These are phyloP conservation scores for Oikopleura dioica DNA, from an alignment of 23 tunicate species.

Conservation along the genomic window DNA sequence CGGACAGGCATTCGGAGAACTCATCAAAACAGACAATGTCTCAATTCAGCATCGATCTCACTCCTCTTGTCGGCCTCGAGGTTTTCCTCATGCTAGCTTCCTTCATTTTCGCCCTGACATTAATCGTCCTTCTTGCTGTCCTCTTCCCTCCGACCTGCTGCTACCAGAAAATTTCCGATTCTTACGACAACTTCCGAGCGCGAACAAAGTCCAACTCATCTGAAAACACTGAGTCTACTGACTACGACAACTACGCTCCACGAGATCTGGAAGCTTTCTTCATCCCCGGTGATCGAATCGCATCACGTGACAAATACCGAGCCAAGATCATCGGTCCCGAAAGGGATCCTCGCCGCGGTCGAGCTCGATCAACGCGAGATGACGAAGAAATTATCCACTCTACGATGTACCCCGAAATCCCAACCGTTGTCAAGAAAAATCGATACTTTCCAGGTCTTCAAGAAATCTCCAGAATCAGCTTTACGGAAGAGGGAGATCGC, in stretches of 20 bases:
- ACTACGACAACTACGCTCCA: background rate
- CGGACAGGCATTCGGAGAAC: too few species aligned
- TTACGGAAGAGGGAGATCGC: too few species aligned
- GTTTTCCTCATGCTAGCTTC: background rate
- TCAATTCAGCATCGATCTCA: too few species aligned
- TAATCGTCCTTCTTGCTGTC: background rate
- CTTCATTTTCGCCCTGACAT: background rate
- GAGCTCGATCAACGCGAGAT: too few species aligned
- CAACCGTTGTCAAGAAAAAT: background rate
- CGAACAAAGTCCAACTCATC: background rate
- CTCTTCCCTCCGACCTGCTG: background rate
- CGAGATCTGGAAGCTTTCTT: background rate
- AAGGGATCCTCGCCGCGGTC: background rate
- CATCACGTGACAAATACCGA: background rate
- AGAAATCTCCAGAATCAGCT: background rate
- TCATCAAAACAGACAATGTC: too few species aligned
- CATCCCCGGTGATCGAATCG: background rate
- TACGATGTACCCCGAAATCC: background rate
- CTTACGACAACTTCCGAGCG: background rate
- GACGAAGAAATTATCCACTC: background rate
- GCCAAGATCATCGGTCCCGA: background rate
- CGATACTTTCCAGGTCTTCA: background rate
- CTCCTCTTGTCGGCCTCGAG: background rate
- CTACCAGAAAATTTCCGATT: too few species aligned
- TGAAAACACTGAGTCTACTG: background rate